Evolutionary conservation across 2,888 invertebrate species (phyloP), one percentile per base, ranked within the genome.

Genomic region (Apomyelois bistriatella): DNA sequence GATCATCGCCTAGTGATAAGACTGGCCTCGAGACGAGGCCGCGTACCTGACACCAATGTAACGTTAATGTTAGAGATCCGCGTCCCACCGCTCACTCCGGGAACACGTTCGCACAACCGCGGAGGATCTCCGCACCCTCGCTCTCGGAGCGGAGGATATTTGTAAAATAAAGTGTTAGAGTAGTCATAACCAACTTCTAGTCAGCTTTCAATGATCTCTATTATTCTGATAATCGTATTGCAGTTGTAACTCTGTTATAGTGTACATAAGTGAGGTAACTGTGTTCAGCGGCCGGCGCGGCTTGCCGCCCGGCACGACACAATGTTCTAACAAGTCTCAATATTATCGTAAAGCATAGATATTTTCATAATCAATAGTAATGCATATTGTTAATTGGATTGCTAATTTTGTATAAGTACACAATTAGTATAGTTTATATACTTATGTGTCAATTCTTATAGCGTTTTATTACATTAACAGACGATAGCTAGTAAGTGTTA

Each of bases 401-500:
- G 88, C 89, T 82, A 85, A 85, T 88, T 87, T 87, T 88, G 82
- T 90, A 89, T 87, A 87, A 78, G 82, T 86, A 89, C 90, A 90
- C 89, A 83, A 89, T 82, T 91, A 90, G 91, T 89, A 90, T 90
- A 91, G 90, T 90, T 87, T 87, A 90, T 90, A 90, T 91, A 90
- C 91, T 91, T 91, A 90, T 90, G 91, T 91, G 91, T 91, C 91
- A 91, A 91, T 91, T 91, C 90, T 86, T 82, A 88, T 91, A 90
- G 90, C 86, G 74, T 90, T 90, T 91, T 90, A 91, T 85, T 88
- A 89, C 88, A 85, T 83, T 82, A 88, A 88, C 87, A 82, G 80
- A 85, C 68, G 78, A 83, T 90, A 90, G 89, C 63, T 86, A 83
- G 86, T 91, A 91, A 90, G 90, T 90, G 90, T 90, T 90, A 84